Conservation (phyloP, 2,888 invertebrate genomes). For the Drosophila affinis region DNA sequence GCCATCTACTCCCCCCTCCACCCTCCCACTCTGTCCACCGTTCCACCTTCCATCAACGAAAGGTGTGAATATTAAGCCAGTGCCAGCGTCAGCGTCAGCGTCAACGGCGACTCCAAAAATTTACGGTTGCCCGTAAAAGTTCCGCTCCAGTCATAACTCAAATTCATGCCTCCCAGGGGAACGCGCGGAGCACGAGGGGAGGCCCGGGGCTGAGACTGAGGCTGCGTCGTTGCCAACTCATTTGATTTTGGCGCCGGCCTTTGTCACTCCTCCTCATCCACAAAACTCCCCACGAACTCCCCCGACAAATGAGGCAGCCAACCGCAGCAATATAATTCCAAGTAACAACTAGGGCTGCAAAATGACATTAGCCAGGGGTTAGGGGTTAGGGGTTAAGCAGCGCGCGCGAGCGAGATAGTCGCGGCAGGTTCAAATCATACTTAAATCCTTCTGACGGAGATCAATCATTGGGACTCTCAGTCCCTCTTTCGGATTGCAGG, state of each 20-base stretch:
- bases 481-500: no score
- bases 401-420: constrained; percentile 16
- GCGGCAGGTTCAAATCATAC: constrained; percentile 9
- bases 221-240: constrained; percentile 59
- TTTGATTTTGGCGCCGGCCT: constrained; percentile 62
- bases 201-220: constrained; percentile 8
- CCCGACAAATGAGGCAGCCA: constrained; percentile 74
- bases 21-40: neutral
- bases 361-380: constrained; percentile 12
- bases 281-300: constrained; percentile 1
- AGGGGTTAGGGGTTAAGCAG: constrained; percentile 19
- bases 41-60: constrained; percentile 44
- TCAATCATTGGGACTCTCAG: constrained; percentile 19
- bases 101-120: constrained; percentile 51
- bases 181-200: neutral
- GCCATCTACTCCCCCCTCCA: constrained; percentile 19
- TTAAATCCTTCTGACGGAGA: constrained; percentile 11
- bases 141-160: constrained; percentile 73
- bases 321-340: constrained; percentile 77
- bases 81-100: constrained; percentile 18
- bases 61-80: constrained; percentile 76
- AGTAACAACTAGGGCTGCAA: constrained; percentile 33
- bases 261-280: constrained; percentile 22
- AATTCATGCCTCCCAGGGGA: constrained; percentile 76
- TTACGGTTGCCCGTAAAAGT: constrained; percentile 74